Evolutionary conservation across 2,797 vertebrate genomes (phyloP).

Genomic region (Tenualosa ilisha): DNA sequence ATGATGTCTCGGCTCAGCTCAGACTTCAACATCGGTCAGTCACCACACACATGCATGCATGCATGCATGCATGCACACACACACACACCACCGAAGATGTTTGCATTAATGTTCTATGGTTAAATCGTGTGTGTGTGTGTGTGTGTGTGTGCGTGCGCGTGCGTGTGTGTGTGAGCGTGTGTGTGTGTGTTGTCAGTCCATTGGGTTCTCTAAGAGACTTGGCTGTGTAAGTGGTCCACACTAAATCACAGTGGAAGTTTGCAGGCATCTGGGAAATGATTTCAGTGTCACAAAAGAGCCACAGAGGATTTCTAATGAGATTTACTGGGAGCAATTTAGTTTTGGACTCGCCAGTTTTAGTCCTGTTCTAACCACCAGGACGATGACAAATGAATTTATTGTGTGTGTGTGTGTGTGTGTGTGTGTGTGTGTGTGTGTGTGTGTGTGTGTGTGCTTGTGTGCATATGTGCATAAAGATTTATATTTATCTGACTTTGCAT

Average conservation of each 20-base stretch:
- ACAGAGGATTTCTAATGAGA: not conserved
- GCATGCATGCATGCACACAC: not conserved
- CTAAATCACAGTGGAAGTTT: not conserved
- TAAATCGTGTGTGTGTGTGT: not conserved
- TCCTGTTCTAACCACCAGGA: not conserved
- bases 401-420: too few relatives aligned
- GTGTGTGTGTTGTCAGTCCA: too few relatives aligned
- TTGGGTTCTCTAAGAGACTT: too few relatives aligned
- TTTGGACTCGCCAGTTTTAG: not conserved
- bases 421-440: not conserved
- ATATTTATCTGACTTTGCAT: not conserved
- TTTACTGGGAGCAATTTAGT: not conserved
- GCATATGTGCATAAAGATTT: not conserved
- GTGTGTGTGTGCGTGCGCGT: too few relatives aligned
- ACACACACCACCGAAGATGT: not conserved
- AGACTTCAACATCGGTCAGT: constrained; percentile 86
- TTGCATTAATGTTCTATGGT: too few relatives aligned
- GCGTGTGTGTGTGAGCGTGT: too few relatives aligned
- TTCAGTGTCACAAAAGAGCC: not conserved
- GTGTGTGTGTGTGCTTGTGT: not conserved
- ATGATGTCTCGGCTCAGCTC: constrained; percentile 93
- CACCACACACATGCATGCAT: not conserved
- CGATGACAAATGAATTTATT: too few relatives aligned
- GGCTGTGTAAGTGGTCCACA: not conserved
- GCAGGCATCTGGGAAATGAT: not conserved